Conservation (phyloP, 1,140 invertebrate genomes). For the Bombyx mandarina region DNA sequence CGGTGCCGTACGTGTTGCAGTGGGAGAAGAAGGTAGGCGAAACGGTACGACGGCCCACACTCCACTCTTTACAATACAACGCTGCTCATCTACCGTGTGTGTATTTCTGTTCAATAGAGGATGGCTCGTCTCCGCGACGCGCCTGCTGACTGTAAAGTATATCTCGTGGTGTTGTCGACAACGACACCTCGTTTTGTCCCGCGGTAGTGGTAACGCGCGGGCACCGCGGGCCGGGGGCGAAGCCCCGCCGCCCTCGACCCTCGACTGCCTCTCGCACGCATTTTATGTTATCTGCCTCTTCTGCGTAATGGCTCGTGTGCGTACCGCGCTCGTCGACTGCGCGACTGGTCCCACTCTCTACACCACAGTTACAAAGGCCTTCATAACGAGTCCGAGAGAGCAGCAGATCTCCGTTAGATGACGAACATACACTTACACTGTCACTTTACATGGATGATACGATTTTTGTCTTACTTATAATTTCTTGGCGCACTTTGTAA, state of each 20-base stretch:
- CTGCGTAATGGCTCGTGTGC: slow-evolving; percentile 52
- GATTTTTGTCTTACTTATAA: slow-evolving; percentile 36
- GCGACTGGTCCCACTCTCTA: slow-evolving; percentile 44
- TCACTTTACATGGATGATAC: slow-evolving; percentile 57
- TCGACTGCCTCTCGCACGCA: slow-evolving; percentile 43
- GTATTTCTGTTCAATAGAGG: slow-evolving; percentile 69
- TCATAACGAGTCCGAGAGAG: slow-evolving; percentile 71
- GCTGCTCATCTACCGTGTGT: slow-evolving; percentile 67
- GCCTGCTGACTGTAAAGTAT: slow-evolving; percentile 63
- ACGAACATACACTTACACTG: slow-evolving; percentile 59
- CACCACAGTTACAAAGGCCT: slow-evolving; percentile 71
- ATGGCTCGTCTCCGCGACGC: slow-evolving; percentile 56
- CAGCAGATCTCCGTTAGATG: slow-evolving; percentile 69
- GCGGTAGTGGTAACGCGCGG: slow-evolving; percentile 47
- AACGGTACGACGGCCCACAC: slow-evolving; percentile 88
- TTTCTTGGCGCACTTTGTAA: slow-evolving; percentile 49
- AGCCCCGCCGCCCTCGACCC: slow-evolving; percentile 40
- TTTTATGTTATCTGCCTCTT: slow-evolving; percentile 56
- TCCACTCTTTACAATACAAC: slow-evolving; percentile 75
- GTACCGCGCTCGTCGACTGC: slow-evolving; percentile 35
- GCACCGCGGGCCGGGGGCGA: slow-evolving; percentile 47
- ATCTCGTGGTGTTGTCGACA: slow-evolving; percentile 39
- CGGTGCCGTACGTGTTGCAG: slow-evolving; percentile 96
- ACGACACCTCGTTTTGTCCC: slow-evolving; percentile 45
- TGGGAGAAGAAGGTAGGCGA: slow-evolving; percentile 98